Evolutionary conservation across 2,888 invertebrate species (phyloP), one percentile per base, ranked within the genome.

Genomic region (Amaurobius ferox): DNA sequence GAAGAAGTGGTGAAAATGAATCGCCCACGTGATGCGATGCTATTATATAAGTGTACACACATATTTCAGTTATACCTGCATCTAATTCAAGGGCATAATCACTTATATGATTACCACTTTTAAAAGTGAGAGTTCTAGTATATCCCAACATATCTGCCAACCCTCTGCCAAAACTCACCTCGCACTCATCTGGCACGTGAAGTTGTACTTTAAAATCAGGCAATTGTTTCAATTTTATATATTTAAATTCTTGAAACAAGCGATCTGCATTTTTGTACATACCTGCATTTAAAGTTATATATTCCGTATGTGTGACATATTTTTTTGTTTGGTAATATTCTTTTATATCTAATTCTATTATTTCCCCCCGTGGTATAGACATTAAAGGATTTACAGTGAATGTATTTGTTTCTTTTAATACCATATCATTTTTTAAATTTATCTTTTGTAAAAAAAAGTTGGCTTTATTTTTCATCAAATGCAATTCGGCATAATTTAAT

Each of bases 51-150:
- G 28, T 35, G 29, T 77, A 77, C 9, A 83, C 64, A 61, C 74
- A 74, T 28, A 81, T 81, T 81, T 81, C 81, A 0, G 76, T 68
- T 1, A 70, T 83, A 0, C 81, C 76, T 0, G 30, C 74, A 23
- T 81, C 68, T 13, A 76, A 30, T 3, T 74, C 70, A 0, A 77
- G 28, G 0, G 71, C 48, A 48, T 83, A 83, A 19, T 76, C 40
- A 16, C 44, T 35, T n/a, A 61, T 16, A 29, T 81, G 66, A 30
- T 1, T 23, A 1, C 81, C 81, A 0, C 6, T 19, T 16, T 2
- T 5, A 29, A 81, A 61, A 26, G 35, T 13, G n/a, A n/a, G n/a
- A 0, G 9, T 19, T n/a, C 23, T 29, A 3, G 19, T 16, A 28
- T 26, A 74, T 13, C 81, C 44, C 3, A 74, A 28, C 76, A 76